These are phyloP conservation scores for Polymixis lichenea DNA, from an alignment of 2,888 invertebrate genomes.

Conservation along the genomic window DNA sequence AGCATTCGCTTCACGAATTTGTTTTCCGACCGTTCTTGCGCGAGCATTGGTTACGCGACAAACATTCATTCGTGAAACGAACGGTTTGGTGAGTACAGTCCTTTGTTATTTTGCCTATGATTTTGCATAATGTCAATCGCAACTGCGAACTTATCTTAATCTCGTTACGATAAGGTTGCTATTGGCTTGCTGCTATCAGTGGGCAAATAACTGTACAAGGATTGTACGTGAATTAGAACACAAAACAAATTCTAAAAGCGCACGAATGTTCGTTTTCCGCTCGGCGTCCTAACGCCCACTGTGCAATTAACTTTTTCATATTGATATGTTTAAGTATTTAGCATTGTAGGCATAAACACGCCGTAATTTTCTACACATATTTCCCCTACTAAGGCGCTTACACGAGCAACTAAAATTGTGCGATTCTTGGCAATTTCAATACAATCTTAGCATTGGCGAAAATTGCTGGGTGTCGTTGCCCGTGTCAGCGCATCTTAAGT, in stretches of 20 bases:
- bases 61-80: not conserved
- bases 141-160: not conserved
- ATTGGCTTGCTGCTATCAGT: not conserved
- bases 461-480: not conserved
- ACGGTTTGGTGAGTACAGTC: not conserved
- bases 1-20: not conserved
- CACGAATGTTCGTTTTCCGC: not conserved
- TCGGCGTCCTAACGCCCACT: not conserved
- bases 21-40: not conserved
- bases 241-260: not conserved
- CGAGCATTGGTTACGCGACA: not conserved
- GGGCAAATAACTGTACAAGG: not conserved
- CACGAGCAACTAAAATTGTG: not conserved
- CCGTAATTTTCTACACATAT: not conserved
- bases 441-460: not conserved
- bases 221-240: not conserved
- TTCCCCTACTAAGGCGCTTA: not conserved
- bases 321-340: not conserved
- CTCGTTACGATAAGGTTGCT: not conserved
- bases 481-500: slow-evolving; percentile 12
- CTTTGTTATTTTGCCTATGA: not conserved
- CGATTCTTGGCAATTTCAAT: not conserved
- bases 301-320: not conserved
- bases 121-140: not conserved
- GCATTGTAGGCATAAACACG: not conserved